Evolutionary conservation across 2,888 invertebrate species (phyloP), one percentile per base, ranked within the genome.

Genomic region (Hirtodrosophila cameraria): DNA sequence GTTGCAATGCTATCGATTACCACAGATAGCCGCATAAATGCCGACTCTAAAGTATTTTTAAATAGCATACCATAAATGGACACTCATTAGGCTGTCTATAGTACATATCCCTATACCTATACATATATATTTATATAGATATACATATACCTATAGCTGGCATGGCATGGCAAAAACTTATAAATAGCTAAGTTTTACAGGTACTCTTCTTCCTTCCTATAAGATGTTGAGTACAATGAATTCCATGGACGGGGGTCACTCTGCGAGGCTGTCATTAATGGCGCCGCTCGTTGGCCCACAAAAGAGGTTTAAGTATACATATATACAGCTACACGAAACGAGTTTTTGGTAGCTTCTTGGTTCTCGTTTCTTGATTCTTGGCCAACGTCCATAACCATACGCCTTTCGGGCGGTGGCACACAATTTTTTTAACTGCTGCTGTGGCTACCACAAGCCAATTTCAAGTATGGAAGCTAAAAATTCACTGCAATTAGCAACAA

Each of bases 261-360:
- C 43, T 57, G 25, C 39, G 52, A 42, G 61, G 63, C 84, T 84
- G 81, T 86, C 81, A 86, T 86, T 86, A 80, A 86, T 86, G 80
- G 84, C 84, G 84, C 86, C 86, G 84, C 81, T 60, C 49, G 65
- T 83, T 86, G 86, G 81, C 84, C 86, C 78, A 86, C 86, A 80
- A 83, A 73, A 67, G 66, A 63, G 58, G 41, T 43, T 46, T 65
- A 60, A 57, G 58, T 54, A 59, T 61, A 20, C 55, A 68, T 54
- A 59, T 61, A 20, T 58, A 68, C 84, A 80, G 77, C 68, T 66
- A 66, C 27, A 35, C 18, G 28, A 71, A 71, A 71, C 70, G 57
- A 75, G 70, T 71, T 71, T 74, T 75, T 31, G 49, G 52, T 57
- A 35, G 38, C 67, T 54, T 41, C 53, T 41, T 36, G 49, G 28